phyloP scores from a whole-genome alignment of 2,888 invertebrate genomes.

The Pantelozetes paolii region DNA sequence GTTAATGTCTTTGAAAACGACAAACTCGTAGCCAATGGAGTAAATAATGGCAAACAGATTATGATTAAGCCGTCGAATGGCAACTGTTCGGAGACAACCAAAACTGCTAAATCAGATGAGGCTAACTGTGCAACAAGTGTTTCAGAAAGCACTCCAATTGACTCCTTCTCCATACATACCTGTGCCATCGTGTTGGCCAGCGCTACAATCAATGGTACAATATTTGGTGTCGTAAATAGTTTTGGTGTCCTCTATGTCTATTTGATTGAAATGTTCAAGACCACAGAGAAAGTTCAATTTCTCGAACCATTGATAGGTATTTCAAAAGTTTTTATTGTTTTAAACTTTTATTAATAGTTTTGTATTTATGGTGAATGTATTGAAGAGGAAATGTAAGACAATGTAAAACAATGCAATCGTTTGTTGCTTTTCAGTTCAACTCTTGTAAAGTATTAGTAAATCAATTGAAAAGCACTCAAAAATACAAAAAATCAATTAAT shows the following conservation, averaged over 20 bases:
- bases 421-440: no score
- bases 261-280: constrained; percentile 62
- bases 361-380: no score
- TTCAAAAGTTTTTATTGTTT: background rate
- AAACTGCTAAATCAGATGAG: constrained; percentile 1
- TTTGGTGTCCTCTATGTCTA: constrained; percentile 74
- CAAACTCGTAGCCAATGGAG: constrained; percentile 4
- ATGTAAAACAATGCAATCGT: no score
- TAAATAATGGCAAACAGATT: constrained; percentile 14
- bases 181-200: constrained; percentile 60
- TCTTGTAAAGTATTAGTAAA: no score
- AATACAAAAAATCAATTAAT: no score
- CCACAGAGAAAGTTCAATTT: constrained; percentile 41
- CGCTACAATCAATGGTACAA: constrained; percentile 80
- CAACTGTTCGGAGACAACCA: background rate
- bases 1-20: constrained; percentile 29
- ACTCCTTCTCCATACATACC: constrained; percentile 28
- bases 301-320: constrained; percentile 31
- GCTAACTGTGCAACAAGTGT: background rate
- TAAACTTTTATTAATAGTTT: no score
- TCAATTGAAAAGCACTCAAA: no score
- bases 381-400: no score
- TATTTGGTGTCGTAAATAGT: constrained; percentile 85
- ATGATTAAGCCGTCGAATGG: constrained; percentile 23
- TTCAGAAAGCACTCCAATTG: background rate